Conservation (phyloP, 2,888 invertebrate genomes). For the Conus canariensis region DNA sequence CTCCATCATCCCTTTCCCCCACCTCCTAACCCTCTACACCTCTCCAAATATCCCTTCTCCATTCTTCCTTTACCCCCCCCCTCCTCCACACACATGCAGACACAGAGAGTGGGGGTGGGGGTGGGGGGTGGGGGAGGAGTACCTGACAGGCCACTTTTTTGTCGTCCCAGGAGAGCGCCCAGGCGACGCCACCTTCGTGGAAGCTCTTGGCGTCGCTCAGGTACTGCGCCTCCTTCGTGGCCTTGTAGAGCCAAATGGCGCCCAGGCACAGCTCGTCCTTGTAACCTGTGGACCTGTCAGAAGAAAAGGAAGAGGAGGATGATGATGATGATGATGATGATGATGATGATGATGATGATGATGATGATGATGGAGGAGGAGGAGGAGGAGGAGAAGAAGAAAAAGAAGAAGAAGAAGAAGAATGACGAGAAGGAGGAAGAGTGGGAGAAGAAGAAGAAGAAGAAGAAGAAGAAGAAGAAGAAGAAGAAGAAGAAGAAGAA, state of each 20-base stretch:
- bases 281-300: constrained; percentile 60
- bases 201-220: constrained; percentile 61
- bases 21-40: too few relatives aligned
- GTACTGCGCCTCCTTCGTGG: constrained; percentile 64
- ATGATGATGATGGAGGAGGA: not conserved
- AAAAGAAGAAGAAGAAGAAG: not conserved
- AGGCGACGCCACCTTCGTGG: constrained; percentile 52
- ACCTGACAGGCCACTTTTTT: constrained; percentile 61
- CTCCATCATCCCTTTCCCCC: too few relatives aligned
- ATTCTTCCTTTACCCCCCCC: too few relatives aligned
- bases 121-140: not conserved
- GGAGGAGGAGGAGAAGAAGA: too few relatives aligned
- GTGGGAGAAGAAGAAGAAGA: too few relatives aligned
- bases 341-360: not conserved
- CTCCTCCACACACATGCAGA: too few relatives aligned
- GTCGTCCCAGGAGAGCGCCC: constrained; percentile 70
- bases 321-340: not conserved
- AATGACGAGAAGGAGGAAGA: not conserved
- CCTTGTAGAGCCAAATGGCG: constrained; percentile 67
- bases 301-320: too few relatives aligned
- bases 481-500: too few relatives aligned
- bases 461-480: not conserved
- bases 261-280: constrained; percentile 67
- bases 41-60: too few relatives aligned
- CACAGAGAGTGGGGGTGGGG: too few relatives aligned